Percentiles rank a stretch among this genome's conserved stretches.
These are phyloP conservation scores for Mimas tiliae DNA, from an alignment of 2,888 invertebrate genomes.

Conservation along the genomic window DNA sequence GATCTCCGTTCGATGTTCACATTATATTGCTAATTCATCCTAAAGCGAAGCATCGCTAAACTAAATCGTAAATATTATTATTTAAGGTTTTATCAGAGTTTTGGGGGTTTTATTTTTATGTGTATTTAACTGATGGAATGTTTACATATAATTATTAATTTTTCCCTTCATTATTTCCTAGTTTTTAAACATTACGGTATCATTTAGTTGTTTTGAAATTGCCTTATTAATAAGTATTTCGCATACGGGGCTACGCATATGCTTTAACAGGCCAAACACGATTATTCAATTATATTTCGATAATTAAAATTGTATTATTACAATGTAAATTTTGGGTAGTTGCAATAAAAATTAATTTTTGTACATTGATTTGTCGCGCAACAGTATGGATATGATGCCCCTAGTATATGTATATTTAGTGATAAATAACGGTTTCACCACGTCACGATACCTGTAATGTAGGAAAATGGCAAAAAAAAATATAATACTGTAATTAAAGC, in stretches of 20 bases:
- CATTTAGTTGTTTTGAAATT: slow-evolving; percentile 49
- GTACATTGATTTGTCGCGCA: slow-evolving; percentile 59
- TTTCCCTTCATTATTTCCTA: slow-evolving; percentile 41
- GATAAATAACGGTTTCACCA: slow-evolving; percentile 54
- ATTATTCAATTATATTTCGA: slow-evolving; percentile 23
- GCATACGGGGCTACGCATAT: slow-evolving; percentile 70
- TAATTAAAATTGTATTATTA: slow-evolving; percentile 21
- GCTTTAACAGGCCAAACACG: slow-evolving; percentile 26
- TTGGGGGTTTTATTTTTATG: slow-evolving; percentile 65
- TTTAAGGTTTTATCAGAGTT: slow-evolving; percentile 65
- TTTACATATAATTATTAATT: slow-evolving; percentile 55
- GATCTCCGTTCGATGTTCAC: slow-evolving; percentile 61
- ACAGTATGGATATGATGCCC: slow-evolving; percentile 59
- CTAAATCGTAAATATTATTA: slow-evolving; percentile 30
- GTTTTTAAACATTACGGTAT: slow-evolving; percentile 52
- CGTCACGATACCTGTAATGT: slow-evolving; percentile 31
- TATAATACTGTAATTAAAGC: slow-evolving; percentile 39
- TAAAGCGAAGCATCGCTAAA: slow-evolving; percentile 14
- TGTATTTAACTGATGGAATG: slow-evolving; percentile 70
- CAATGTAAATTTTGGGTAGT: slow-evolving; percentile 79
- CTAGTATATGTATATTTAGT: slow-evolving; percentile 67
- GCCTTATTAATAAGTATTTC: slow-evolving; percentile 58
- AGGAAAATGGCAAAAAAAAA: slow-evolving; percentile 25
- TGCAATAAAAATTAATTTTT: slow-evolving; percentile 72
- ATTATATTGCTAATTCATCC: slow-evolving; percentile 38